A percentile compares a stretch with the other conserved stretches of the same genome.
phyloP scores from a whole-genome alignment of 2,113 vertebrate species.

The Ctenomys sociabilis region DNA sequence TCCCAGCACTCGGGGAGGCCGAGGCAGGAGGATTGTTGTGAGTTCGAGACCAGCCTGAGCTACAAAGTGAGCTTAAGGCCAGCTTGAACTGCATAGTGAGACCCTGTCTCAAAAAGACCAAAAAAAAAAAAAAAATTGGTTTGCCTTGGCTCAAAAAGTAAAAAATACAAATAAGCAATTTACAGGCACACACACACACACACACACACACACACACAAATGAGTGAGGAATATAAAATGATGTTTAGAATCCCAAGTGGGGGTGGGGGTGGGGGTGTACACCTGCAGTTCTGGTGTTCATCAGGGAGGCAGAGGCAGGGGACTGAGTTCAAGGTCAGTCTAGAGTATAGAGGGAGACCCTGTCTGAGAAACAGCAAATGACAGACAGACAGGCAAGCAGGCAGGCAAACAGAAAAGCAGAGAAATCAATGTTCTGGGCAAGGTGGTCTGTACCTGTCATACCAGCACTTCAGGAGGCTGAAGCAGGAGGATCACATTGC shows the following conservation, averaged over 20 bases:
- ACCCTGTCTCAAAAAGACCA: background rate
- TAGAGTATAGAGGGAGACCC: background rate
- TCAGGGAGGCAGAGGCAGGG: background rate
- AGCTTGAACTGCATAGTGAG: no score
- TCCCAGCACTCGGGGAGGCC: background rate
- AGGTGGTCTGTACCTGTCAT: background rate
- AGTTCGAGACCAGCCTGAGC: background rate
- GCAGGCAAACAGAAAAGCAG: no score
- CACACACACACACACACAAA: background rate
- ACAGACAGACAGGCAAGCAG: background rate
- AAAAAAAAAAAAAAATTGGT: no score
- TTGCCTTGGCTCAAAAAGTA: no score
- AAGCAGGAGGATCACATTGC: background rate
- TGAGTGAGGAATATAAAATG: background rate
- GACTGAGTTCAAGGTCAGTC: background rate
- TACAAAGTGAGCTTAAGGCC: no score
- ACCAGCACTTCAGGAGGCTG: background rate
- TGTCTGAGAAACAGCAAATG: background rate
- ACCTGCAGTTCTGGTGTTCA: no score
- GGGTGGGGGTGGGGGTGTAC: no score
- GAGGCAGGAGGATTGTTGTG: background rate
- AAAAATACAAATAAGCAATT: background rate
- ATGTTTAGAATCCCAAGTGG: background rate
- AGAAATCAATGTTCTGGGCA: background rate
- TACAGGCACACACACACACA: background rate